phyloP scores from a whole-genome alignment of 2,888 invertebrate genomes.

The Drosophila helvetica region DNA sequence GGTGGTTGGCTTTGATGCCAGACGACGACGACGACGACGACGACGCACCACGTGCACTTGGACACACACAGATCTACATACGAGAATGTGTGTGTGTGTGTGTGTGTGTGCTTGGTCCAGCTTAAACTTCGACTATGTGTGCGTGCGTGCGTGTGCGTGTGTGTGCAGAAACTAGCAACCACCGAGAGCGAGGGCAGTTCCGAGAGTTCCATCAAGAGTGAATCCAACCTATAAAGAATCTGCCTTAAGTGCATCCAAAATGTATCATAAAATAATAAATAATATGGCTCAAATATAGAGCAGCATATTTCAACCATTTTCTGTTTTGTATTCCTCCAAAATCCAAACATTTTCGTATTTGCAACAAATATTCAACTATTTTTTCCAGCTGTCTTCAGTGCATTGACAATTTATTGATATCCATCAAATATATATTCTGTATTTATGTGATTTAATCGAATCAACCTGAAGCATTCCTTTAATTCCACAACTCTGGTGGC shows the following conservation, averaged over 20 bases:
- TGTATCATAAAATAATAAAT: too few species aligned
- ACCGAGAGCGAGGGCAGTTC: constrained; percentile 42
- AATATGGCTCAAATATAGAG: too few species aligned
- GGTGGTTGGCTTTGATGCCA: constrained; percentile 67
- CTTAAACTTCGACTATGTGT: constrained; percentile 12
- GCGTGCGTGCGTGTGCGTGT: constrained; percentile 27
- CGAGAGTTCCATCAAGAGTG: constrained; percentile 12
- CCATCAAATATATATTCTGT: too few species aligned
- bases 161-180: constrained; percentile 55
- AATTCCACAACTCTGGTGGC: not conserved
- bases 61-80: constrained; percentile 29
- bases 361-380: too few species aligned
- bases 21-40: constrained; percentile 31
- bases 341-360: too few species aligned
- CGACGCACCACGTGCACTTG: constrained; percentile 64
- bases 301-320: too few species aligned
- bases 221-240: too few species aligned
- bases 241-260: too few species aligned
- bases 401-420: too few species aligned
- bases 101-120: constrained; percentile 14
- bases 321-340: too few species aligned
- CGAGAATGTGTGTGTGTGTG: constrained; percentile 15
- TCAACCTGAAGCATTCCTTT: not conserved
- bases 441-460: not conserved
- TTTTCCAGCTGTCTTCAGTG: too few species aligned